Percentiles rank a stretch among this genome's conserved stretches.
These are phyloP conservation scores for Lasioglossum marginatum DNA, from an alignment of 2,888 invertebrate species.

Conservation along the genomic window DNA sequence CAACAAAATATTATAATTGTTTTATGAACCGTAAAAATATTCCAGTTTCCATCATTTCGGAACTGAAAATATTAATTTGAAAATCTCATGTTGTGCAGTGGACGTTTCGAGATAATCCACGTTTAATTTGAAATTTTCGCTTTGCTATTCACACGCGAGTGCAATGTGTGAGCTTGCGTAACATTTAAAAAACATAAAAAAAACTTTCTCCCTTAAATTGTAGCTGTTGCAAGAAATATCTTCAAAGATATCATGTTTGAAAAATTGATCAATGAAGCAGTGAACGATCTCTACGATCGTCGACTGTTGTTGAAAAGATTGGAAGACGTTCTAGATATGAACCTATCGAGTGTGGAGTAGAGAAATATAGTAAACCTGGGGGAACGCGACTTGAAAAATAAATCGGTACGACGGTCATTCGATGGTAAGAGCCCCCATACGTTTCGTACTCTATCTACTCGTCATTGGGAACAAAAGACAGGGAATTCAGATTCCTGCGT, in stretches of 20 bases:
- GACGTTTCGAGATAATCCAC: no score
- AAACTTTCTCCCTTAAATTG: background rate
- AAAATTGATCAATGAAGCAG: background rate
- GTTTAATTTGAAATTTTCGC: background rate
- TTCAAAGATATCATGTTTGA: background rate
- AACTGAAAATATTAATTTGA: background rate
- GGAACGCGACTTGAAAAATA: background rate
- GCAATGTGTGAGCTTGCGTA: no score
- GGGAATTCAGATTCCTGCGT: background rate
- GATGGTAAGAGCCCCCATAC: background rate
- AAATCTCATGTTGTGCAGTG: no score
- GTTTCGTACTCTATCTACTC: background rate
- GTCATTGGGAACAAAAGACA: constrained; percentile 1
- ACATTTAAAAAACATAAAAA: no score
- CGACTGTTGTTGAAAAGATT: background rate
- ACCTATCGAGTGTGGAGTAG: background rate
- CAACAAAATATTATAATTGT: no score
- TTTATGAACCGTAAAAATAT: no score
- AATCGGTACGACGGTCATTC: background rate
- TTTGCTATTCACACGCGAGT: background rate
- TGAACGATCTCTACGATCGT: background rate
- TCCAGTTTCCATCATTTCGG: background rate
- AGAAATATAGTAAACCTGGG: background rate
- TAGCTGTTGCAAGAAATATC: background rate
- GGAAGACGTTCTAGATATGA: background rate